Evolutionary conservation across 2,888 invertebrate species (phyloP).

Genomic region (Lithosia quadra): DNA sequence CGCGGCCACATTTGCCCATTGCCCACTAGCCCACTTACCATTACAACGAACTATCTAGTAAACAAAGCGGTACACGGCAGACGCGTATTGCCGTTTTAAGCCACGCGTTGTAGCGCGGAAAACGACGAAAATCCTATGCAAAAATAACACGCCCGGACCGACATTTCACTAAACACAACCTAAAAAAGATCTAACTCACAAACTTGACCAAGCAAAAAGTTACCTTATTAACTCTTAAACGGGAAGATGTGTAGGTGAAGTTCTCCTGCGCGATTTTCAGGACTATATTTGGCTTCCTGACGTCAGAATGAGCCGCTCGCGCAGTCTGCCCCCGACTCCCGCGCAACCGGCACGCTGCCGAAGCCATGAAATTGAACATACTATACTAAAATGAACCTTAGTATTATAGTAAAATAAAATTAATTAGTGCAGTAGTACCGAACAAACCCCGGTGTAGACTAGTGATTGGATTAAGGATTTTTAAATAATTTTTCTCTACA

Average conservation of each 20-base stretch:
- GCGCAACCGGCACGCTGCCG: constrained; percentile 73
- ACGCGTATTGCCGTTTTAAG: constrained; percentile 83
- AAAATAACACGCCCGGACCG: constrained; percentile 81
- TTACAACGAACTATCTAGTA: constrained; percentile 61
- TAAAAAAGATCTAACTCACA: constrained; percentile 54
- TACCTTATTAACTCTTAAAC: constrained; percentile 42
- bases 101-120: constrained; percentile 71
- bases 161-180: constrained; percentile 64
- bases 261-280: constrained; percentile 30
- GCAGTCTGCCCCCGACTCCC: constrained; percentile 78
- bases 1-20: constrained; percentile 20
- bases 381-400: constrained; percentile 53
- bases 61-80: constrained; percentile 68
- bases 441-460: constrained; percentile 53
- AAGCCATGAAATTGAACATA: constrained; percentile 51
- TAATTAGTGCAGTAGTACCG: constrained; percentile 58
- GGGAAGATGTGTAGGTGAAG: constrained; percentile 55
- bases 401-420: constrained; percentile 57
- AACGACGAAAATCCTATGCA: constrained; percentile 79
- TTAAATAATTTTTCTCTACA: constrained; percentile 35
- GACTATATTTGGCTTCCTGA: constrained; percentile 80
- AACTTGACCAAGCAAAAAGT: constrained; percentile 41
- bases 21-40: constrained; percentile 39
- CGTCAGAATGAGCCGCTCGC: constrained; percentile 71
- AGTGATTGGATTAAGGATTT: constrained; percentile 66